phyloP scores from a whole-genome alignment of 2,888 invertebrate species.

The Athalia cordata region DNA sequence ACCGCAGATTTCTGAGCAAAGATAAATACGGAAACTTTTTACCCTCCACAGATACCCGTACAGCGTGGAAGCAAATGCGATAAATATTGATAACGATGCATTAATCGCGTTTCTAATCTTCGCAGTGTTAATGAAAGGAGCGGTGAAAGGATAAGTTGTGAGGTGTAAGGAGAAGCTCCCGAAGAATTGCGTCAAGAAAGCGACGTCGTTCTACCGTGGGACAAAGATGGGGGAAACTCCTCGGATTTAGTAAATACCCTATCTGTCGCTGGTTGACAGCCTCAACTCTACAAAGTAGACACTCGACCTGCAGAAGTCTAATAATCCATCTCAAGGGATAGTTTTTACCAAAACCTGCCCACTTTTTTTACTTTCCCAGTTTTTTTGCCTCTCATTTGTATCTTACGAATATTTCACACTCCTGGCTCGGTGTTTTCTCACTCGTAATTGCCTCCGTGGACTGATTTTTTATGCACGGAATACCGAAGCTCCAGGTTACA shows the following conservation, averaged over 20 bases:
- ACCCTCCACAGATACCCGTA: background rate
- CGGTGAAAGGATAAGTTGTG: conserved; percentile 20
- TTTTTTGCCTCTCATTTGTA: background rate
- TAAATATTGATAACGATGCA: conserved; percentile 6
- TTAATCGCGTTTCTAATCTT: conserved; percentile 20
- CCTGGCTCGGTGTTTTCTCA: background rate
- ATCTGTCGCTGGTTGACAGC: conserved; percentile 2
- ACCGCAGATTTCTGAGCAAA: background rate
- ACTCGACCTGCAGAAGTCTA: background rate
- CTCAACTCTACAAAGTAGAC: background rate
- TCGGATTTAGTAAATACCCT: conserved; percentile 15
- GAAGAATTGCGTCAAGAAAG: background rate
- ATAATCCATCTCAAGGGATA: background rate
- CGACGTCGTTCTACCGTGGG: background rate
- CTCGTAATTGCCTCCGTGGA: conserved; percentile 18
- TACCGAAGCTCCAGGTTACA: background rate
- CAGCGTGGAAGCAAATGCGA: background rate
- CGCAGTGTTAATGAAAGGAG: conserved; percentile 7
- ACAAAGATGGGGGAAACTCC: background rate
- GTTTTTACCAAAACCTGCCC: background rate
- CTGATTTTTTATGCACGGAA: conserved; percentile 34
- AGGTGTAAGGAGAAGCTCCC: background rate
- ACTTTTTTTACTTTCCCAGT: background rate
- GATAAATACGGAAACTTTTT: conserved; percentile 15
- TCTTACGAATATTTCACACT: background rate